phyloP scores from a whole-genome alignment of 1,140 invertebrate genomes.

The Lerema accius region DNA sequence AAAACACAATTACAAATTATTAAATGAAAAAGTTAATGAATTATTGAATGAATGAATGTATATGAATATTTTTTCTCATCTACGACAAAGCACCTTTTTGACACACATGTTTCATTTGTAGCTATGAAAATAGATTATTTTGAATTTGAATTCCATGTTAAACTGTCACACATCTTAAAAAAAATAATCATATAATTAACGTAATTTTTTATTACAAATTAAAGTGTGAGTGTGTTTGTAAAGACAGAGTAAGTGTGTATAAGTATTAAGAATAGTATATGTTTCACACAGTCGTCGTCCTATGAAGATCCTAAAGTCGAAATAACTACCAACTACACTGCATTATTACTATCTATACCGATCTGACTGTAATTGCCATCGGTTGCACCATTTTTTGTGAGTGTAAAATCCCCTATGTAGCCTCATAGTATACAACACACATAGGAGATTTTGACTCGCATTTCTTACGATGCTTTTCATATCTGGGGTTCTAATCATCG shows the following conservation, averaged over 20 bases:
- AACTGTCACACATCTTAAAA: too few relatives aligned
- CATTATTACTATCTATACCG: slow-evolving; percentile 33
- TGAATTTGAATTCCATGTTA: too few relatives aligned
- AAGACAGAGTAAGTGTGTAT: slow-evolving; percentile 29
- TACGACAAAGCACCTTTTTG: too few relatives aligned
- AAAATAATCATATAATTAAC: too few relatives aligned
- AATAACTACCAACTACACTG: slow-evolving; percentile 38
- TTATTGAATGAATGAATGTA: too few relatives aligned
- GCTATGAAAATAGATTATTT: too few relatives aligned
- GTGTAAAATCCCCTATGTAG: background rate
- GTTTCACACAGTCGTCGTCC: slow-evolving; percentile 13
- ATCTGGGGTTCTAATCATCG: background rate
- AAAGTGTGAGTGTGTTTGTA: too few relatives aligned
- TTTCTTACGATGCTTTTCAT: background rate
- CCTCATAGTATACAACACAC: too few relatives aligned
- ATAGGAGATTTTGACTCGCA: background rate
- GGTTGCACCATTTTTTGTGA: slow-evolving; percentile 8
- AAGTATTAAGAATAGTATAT: slow-evolving; percentile 1
- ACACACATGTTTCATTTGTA: too few relatives aligned
- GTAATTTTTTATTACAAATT: too few relatives aligned
- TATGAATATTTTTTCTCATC: too few relatives aligned
- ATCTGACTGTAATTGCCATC: slow-evolving; percentile 28
- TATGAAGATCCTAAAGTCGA: background rate
- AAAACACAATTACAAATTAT: too few relatives aligned
- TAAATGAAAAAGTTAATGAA: background rate